These are phyloP conservation scores for Chaetura pelagica DNA, from an alignment of 2,113 vertebrate species.

Conservation along the genomic window DNA sequence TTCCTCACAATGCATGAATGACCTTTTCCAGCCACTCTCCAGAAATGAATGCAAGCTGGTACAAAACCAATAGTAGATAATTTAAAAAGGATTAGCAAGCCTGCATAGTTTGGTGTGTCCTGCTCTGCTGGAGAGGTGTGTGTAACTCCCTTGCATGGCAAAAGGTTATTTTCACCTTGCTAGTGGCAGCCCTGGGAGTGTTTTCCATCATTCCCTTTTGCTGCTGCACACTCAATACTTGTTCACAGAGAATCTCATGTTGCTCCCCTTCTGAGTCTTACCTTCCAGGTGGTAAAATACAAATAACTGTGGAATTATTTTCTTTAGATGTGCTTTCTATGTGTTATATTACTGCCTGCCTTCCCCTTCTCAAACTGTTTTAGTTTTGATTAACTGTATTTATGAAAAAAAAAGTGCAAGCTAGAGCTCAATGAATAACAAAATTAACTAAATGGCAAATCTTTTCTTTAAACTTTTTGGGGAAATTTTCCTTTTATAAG, in stretches of 20 bases:
- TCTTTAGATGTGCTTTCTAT: not conserved
- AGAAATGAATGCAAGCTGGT: not conserved
- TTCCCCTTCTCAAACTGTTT: not conserved
- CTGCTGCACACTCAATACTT: not conserved
- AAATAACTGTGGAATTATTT: not conserved
- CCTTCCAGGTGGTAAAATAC: not conserved
- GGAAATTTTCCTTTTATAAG: not conserved
- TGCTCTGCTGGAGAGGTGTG: not conserved
- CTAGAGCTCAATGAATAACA: not conserved
- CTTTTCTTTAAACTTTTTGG: slow-evolving; percentile 21
- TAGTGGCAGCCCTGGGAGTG: not conserved
- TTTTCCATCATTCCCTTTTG: not conserved
- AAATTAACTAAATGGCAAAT: not conserved
- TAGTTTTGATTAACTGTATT: not conserved
- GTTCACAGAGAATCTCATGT: not conserved
- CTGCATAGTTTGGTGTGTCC: not conserved
- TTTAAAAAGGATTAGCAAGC: not conserved
- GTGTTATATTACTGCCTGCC: not conserved
- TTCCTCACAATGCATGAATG: not conserved
- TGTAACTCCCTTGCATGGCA: not conserved
- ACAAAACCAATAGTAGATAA: not conserved
- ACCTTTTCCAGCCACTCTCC: not conserved
- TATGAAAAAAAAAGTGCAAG: not conserved
- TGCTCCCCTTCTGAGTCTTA: not conserved
- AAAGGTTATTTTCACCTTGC: not conserved